Percentiles rank a stretch among this genome's conserved stretches.
Evolutionary conservation across 2,113 vertebrate genomes (phyloP).

Genomic region (Podarcis muralis): DNA sequence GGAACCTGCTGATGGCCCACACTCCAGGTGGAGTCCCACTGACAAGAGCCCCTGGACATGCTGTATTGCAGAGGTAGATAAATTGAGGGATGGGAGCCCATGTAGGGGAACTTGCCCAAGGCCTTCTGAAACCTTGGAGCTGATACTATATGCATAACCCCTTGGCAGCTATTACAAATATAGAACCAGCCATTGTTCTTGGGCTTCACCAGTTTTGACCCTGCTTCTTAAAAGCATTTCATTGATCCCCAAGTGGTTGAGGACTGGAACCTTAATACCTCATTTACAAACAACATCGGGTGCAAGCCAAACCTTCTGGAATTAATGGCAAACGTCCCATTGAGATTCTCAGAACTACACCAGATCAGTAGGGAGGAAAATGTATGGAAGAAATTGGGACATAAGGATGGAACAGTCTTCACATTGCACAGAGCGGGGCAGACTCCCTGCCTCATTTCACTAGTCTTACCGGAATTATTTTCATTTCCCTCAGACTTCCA

Average conservation of each 20-base stretch:
- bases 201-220: background rate
- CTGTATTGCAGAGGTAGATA: background rate
- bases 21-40: too few relatives aligned
- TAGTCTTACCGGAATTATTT: background rate
- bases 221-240: background rate
- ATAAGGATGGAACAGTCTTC: background rate
- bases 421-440: background rate
- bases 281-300: background rate
- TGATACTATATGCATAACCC: background rate
- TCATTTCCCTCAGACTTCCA: background rate
- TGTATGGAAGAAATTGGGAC: background rate
- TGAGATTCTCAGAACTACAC: slow-evolving; percentile 19
- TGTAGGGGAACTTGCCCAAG: background rate
- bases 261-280: background rate
- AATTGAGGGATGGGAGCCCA: background rate
- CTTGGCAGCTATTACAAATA: background rate
- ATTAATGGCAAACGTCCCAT: background rate
- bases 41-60: too few relatives aligned
- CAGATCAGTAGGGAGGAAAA: slow-evolving; percentile 3
- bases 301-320: background rate
- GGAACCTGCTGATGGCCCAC: too few relatives aligned
- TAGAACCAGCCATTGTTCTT: background rate
- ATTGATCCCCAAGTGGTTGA: background rate
- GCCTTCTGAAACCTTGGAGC: background rate
- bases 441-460: background rate